A percentile compares a stretch with the other conserved stretches of the same genome.
Conservation (phyloP, 2,797 vertebrate species). For the Scomberomorus guttatus region DNA sequence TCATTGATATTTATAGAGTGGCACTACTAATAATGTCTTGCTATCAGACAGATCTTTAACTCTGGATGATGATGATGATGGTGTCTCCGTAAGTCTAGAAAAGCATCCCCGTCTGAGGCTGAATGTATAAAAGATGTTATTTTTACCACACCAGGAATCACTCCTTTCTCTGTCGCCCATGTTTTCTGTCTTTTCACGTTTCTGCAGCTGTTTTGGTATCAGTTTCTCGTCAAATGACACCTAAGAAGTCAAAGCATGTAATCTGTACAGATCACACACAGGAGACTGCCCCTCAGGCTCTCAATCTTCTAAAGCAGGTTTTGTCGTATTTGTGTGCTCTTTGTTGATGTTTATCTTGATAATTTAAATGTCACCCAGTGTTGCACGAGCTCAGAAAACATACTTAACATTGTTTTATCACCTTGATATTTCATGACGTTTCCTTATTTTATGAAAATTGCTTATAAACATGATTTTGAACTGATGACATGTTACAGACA, state of each 20-base stretch:
- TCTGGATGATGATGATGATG: not conserved
- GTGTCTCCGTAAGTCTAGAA: not conserved
- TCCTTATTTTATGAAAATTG: no score
- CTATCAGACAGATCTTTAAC: not conserved
- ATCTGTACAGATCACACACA: not conserved
- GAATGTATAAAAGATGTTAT: not conserved
- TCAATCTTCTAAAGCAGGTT: not conserved
- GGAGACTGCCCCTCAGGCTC: not conserved
- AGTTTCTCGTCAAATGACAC: not conserved
- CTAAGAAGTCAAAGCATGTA: not conserved
- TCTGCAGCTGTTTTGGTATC: conserved; percentile 9
- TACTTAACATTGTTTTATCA: no score
- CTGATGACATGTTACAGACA: no score
- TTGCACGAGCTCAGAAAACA: not conserved
- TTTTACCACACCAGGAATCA: not conserved
- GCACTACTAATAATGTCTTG: not conserved
- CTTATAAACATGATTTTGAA: no score
- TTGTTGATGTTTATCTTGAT: not conserved
- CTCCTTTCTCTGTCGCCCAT: not conserved
- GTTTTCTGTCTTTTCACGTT: not conserved
- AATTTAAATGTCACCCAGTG: not conserved
- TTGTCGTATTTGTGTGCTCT: not conserved
- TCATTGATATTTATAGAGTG: not conserved
- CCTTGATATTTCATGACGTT: no score
- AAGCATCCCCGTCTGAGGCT: not conserved